These are phyloP conservation scores for Lysiphlebus fabarum DNA, from an alignment of 1,140 invertebrate genomes.

Conservation along the genomic window DNA sequence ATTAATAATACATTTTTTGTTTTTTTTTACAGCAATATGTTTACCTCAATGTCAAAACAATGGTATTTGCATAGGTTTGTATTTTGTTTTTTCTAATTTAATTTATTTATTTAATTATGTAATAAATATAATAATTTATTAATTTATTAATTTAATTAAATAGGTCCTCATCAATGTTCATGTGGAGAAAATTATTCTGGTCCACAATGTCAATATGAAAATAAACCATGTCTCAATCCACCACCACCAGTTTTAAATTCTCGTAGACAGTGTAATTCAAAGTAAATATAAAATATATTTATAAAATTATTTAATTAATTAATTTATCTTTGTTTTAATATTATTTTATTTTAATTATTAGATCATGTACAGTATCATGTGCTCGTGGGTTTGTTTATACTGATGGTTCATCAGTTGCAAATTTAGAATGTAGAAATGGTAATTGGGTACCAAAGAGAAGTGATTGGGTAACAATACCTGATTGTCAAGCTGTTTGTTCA, in stretches of 20 bases:
- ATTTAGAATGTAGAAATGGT: slow-evolving; percentile 63
- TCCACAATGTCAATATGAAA: slow-evolving; percentile 71
- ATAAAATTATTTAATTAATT: neutral
- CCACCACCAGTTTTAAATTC: slow-evolving; percentile 67
- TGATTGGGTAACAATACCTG: slow-evolving; percentile 61
- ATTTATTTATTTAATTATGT: too few relatives aligned
- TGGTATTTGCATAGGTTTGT: slow-evolving; percentile 66
- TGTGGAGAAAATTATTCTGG: slow-evolving; percentile 73
- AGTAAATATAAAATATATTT: slow-evolving; percentile 55
- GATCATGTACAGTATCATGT: slow-evolving; percentile 60
- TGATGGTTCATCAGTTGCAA: slow-evolving; percentile 62
- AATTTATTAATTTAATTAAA: too few relatives aligned
- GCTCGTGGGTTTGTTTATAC: slow-evolving; percentile 63
- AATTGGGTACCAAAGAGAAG: slow-evolving; percentile 61
- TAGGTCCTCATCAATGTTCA: slow-evolving; percentile 63
- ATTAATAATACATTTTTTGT: too few relatives aligned
- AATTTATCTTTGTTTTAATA: neutral
- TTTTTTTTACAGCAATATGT: slow-evolving; percentile 63
- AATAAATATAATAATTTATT: too few relatives aligned
- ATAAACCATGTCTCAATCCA: slow-evolving; percentile 65
- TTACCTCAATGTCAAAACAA: slow-evolving; percentile 72
- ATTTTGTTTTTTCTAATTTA: too few relatives aligned
- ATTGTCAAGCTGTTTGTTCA: slow-evolving; percentile 68
- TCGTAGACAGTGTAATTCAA: slow-evolving; percentile 60
- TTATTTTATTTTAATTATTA: slow-evolving; percentile 21